Evolutionary conservation across 2,113 vertebrate genomes (phyloP).

Genomic region (Scomber colias): DNA sequence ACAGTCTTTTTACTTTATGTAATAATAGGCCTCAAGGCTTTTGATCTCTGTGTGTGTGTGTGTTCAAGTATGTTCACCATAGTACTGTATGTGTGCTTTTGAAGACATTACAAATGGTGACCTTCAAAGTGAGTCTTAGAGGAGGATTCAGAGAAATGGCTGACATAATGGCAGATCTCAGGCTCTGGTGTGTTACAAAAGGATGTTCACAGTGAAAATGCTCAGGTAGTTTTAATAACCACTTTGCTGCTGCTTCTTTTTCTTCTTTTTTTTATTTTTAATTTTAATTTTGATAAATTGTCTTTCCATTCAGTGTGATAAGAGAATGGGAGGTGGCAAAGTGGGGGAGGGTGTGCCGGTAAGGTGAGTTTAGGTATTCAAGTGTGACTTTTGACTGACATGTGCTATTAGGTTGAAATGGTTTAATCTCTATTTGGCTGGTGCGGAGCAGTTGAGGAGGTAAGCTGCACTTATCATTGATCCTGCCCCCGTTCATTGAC

Average conservation of each 20-base stretch:
- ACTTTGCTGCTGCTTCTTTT: conserved; percentile 2
- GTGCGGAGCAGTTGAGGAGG: conserved; percentile 62
- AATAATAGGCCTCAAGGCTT: conserved; percentile 46
- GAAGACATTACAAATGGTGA: conserved; percentile 15
- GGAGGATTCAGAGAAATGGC: conserved; percentile 26
- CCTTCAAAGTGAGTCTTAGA: conserved; percentile 46
- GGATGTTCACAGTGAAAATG: neutral
- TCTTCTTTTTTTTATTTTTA: neutral
- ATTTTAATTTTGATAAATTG: conserved; percentile 4
- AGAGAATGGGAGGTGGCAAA: conserved; percentile 30
- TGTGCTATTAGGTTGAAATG: conserved; percentile 76
- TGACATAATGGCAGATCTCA: conserved; percentile 44
- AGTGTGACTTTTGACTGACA: conserved; percentile 76
- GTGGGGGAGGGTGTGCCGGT: neutral
- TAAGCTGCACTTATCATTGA: conserved; percentile 78
- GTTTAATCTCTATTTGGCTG: conserved; percentile 78
- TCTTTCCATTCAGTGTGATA: conserved; percentile 26
- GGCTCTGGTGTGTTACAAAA: conserved; percentile 30
- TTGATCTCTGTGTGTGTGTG: conserved; percentile 56
- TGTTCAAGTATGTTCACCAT: conserved; percentile 11
- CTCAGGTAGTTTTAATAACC: neutral
- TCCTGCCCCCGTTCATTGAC: conserved; percentile 77
- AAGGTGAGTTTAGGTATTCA: conserved; percentile 44
- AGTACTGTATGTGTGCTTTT: conserved; percentile 23
- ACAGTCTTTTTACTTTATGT: conserved; percentile 36